These are phyloP conservation scores for Morone saxatilis DNA, from an alignment of 2,113 vertebrate species.

Conservation along the genomic window DNA sequence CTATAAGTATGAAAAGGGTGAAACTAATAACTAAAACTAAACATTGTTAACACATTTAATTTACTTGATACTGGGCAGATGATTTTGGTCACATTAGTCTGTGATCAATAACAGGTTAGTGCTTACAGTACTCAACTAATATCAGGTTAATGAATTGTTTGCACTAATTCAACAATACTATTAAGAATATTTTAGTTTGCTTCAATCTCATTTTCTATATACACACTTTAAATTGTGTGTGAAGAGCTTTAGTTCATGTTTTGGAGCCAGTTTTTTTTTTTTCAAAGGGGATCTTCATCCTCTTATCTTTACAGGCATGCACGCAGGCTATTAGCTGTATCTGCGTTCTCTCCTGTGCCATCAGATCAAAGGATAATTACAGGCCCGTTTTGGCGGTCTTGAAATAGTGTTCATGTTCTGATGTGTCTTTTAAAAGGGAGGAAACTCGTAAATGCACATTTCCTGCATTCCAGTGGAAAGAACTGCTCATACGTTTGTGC, in stretches of 20 bases:
- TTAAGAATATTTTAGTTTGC: too few species aligned
- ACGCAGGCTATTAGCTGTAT: slow-evolving; percentile 9
- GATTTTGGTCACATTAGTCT: too few species aligned
- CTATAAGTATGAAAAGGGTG: too few species aligned
- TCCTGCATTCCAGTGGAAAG: slow-evolving; percentile 54
- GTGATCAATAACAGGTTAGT: too few species aligned
- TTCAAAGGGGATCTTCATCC: not conserved
- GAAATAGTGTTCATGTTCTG: not conserved
- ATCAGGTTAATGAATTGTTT: too few species aligned
- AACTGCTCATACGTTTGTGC: not conserved
- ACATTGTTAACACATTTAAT: too few species aligned
- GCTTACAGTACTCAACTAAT: too few species aligned
- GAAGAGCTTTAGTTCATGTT: not conserved
- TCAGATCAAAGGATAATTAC: slow-evolving; percentile 51
- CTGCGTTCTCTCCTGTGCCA: slow-evolving; percentile 6
- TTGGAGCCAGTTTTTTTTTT: not conserved
- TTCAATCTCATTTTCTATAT: too few species aligned
- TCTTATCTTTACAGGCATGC: slow-evolving; percentile 31
- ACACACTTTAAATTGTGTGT: too few species aligned
- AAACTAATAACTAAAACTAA: too few species aligned
- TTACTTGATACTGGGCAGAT: too few species aligned
- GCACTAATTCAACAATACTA: too few species aligned
- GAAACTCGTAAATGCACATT: slow-evolving; percentile 50
- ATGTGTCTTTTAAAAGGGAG: slow-evolving; percentile 25
- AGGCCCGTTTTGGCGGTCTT: slow-evolving; percentile 5